Conservation (phyloP, 2,797 vertebrate genomes). For the Microtus obscurus region DNA sequence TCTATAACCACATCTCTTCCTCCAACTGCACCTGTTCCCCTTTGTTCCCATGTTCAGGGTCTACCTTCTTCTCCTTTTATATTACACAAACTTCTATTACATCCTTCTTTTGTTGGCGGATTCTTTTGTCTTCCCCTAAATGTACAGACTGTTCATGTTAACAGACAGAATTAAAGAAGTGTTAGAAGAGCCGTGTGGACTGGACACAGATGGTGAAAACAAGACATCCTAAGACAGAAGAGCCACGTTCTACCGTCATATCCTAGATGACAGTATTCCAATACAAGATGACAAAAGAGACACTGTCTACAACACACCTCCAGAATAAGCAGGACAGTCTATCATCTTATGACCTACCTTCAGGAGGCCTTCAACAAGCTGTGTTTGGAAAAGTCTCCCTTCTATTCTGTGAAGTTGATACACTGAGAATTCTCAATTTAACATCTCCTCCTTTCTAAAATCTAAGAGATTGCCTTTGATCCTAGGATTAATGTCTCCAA, state of each 20-base stretch:
- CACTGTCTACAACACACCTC: not conserved
- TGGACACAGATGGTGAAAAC: not conserved
- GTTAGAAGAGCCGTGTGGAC: not conserved
- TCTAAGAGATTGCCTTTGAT: not conserved
- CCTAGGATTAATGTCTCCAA: not conserved
- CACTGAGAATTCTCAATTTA: not conserved
- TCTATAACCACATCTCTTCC: not conserved
- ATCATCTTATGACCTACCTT: not conserved
- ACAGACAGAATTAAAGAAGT: not conserved
- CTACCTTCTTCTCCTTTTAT: slow-evolving; percentile 45
- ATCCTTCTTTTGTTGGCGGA: slow-evolving; percentile 38
- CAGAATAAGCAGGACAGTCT: not conserved
- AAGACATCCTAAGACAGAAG: not conserved
- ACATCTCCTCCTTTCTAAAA: slow-evolving; percentile 14
- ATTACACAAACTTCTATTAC: not conserved
- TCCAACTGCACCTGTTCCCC: not conserved
- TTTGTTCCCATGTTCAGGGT: slow-evolving; percentile 43
- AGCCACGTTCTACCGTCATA: not conserved
- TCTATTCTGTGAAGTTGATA: not conserved
- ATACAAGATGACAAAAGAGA: not conserved
- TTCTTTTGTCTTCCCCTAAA: slow-evolving; percentile 39
- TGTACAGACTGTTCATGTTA: not conserved
- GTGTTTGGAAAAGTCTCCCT: not conserved
- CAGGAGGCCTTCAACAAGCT: not conserved
- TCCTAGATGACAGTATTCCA: not conserved